phyloP scores from a whole-genome alignment of 2,797 vertebrate genomes.

The Acropternis orthonyx region DNA sequence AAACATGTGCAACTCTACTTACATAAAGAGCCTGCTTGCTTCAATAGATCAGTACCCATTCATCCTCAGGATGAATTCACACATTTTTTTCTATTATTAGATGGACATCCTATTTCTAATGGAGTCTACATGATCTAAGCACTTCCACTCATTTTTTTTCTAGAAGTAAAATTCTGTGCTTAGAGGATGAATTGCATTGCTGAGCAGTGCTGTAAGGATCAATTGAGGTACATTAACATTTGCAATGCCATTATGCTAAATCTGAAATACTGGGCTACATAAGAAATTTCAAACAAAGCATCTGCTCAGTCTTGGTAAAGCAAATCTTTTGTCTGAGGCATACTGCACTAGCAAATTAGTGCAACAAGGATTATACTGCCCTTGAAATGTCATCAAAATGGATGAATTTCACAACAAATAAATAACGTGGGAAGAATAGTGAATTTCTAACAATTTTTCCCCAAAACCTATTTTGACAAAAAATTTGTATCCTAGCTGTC shows the following conservation, averaged over 20 bases:
- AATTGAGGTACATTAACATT: background rate
- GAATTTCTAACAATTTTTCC: background rate
- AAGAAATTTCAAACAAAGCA: background rate
- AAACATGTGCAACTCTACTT: slow-evolving; percentile 53
- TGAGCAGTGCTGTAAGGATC: background rate
- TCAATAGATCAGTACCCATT: slow-evolving; percentile 10
- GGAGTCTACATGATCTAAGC: background rate
- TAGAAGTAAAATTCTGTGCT: background rate
- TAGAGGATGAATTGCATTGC: background rate
- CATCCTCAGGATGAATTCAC: slow-evolving; percentile 37
- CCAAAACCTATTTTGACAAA: background rate
- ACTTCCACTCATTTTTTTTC: background rate
- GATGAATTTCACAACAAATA: background rate
- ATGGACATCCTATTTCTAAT: slow-evolving; percentile 10
- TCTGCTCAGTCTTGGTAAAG: background rate
- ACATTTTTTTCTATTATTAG: slow-evolving; percentile 15
- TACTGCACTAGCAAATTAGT: background rate
- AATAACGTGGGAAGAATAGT: background rate
- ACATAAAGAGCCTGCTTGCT: slow-evolving; percentile 8
- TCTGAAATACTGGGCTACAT: background rate
- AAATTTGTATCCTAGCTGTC: background rate
- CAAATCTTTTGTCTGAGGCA: background rate
- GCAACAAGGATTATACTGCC: background rate
- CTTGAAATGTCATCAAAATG: background rate
- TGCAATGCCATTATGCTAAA: background rate